Base-by-base conservation (phyloP, 2,113 vertebrate species). In the Mus musculus region DNA sequence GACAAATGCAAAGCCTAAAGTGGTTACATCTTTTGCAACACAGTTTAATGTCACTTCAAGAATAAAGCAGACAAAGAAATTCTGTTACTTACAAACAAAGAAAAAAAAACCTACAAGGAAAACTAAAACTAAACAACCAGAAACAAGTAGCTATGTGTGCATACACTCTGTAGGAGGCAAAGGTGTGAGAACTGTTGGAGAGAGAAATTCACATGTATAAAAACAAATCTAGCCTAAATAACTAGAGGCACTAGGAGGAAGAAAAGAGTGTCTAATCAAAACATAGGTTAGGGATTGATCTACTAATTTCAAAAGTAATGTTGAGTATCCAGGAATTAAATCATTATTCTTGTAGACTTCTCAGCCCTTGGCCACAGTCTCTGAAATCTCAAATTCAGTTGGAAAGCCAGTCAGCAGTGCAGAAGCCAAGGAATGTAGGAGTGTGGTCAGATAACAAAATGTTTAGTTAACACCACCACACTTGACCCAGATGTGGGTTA, bases 241-340 rank as follows among this genome's bases (percentile, higher is more conserved):
- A 49, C 65, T 88, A 6, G 56, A 93, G 86, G 56, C 75, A 88
- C 52, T n/a, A 52, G 39, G 75, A 72, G 56, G 16, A 71, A 17
- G 56, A 85, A 94, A 89, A 88, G 20, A 42, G 61, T 49, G 1
- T 85, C 65, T 94, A 16, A 75, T 72, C 20, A 85, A 88, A 96
- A 96, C 88, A 88, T 86, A 69, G 9, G 22, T 80, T 72, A 28
- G 6, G 16, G 92, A 77, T 84, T 63, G 19, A 92, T 90, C 30
- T 71, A 84, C 30, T 95, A 16, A 56, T 71, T 97, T 88, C 20
- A 78, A 90, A 90, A 95, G 39, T 93, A 87, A 93, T 84, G 7
- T 69, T 69, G 11, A 71, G 22, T 76, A 14, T 71, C 4, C 54
- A 80, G 24, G 3, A 5, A 73, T 72, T 93, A 12, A 69, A 36